A percentile compares a stretch with the other conserved stretches of the same genome.
These are phyloP conservation scores for Dallia pectoralis DNA, from an alignment of 2,797 vertebrate genomes.

Conservation along the genomic window DNA sequence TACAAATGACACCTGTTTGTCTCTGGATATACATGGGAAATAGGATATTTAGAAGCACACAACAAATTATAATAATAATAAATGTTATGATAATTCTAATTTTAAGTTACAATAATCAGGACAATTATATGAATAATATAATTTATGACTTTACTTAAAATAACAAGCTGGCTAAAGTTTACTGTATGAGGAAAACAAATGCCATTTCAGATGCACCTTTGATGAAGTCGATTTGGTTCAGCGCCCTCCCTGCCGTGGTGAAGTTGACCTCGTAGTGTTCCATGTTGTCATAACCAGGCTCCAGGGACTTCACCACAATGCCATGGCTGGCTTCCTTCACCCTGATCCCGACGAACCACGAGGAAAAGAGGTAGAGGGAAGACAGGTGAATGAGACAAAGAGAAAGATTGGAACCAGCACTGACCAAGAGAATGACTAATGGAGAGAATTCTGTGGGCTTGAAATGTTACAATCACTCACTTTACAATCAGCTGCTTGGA, in stretches of 20 bases:
- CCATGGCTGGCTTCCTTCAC: conserved; percentile 52
- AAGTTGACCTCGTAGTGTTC: conserved; percentile 71
- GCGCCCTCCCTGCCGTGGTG: conserved; percentile 65
- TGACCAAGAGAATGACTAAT: background rate
- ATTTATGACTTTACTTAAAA: too few relatives aligned
- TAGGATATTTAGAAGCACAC: background rate
- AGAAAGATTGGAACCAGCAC: background rate
- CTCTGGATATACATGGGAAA: background rate
- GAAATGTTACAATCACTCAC: too few relatives aligned
- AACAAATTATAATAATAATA: too few relatives aligned
- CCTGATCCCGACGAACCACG: conserved; percentile 45
- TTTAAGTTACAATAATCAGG: too few relatives aligned
- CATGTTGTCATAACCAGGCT: conserved; percentile 66
- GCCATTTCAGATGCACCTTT: conserved; percentile 49
- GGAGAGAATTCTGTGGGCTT: too few relatives aligned
- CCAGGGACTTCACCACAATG: conserved; percentile 54
- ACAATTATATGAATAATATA: too few relatives aligned
- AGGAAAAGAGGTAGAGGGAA: background rate
- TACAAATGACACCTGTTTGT: background rate
- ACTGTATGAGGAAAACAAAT: background rate
- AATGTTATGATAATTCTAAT: too few relatives aligned
- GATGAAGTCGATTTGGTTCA: conserved; percentile 74
- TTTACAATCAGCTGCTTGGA: conserved; percentile 69
- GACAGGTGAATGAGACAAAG: background rate
- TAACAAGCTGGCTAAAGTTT: background rate